Evolutionary conservation across 1,140 invertebrate genomes (phyloP).

Genomic region (Macrosteles quadrilineatus): DNA sequence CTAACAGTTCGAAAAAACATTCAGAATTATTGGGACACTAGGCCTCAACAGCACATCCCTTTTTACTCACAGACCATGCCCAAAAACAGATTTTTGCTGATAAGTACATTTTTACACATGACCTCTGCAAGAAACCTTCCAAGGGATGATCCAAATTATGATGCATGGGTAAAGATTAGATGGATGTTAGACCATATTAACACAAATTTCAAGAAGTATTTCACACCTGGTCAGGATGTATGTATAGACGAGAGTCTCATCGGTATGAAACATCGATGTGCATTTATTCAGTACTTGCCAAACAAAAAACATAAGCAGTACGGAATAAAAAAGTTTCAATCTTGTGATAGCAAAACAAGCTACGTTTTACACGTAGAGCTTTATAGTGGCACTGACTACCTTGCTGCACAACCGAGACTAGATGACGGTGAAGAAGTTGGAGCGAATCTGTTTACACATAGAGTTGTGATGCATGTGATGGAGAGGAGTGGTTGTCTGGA

Average conservation of each 20-base stretch:
- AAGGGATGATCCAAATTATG: background rate
- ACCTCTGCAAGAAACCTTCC: background rate
- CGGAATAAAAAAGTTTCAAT: slow-evolving; percentile 20
- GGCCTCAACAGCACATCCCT: background rate
- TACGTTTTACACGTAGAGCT: slow-evolving; percentile 12
- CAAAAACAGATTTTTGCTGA: background rate
- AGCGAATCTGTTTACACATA: background rate
- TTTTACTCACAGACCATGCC: slow-evolving; percentile 3
- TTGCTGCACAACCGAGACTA: no score
- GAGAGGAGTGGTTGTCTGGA: background rate
- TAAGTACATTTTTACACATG: background rate
- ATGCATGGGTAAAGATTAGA: background rate
- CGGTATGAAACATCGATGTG: slow-evolving; percentile 9
- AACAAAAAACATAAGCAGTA: slow-evolving; percentile 1
- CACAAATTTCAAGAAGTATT: slow-evolving; percentile 1
- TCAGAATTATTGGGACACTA: background rate
- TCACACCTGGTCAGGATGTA: background rate
- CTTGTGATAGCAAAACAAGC: background rate
- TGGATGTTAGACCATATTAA: background rate
- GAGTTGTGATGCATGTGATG: slow-evolving; percentile 5
- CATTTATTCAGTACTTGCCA: background rate
- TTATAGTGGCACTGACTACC: background rate
- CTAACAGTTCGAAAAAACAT: background rate
- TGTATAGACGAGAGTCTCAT: slow-evolving; percentile 23
- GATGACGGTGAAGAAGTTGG: background rate